Evolutionary conservation across 2,113 vertebrate genomes (phyloP), one percentile per base, ranked within the genome.

Genomic region (Hemiprocne comata): DNA sequence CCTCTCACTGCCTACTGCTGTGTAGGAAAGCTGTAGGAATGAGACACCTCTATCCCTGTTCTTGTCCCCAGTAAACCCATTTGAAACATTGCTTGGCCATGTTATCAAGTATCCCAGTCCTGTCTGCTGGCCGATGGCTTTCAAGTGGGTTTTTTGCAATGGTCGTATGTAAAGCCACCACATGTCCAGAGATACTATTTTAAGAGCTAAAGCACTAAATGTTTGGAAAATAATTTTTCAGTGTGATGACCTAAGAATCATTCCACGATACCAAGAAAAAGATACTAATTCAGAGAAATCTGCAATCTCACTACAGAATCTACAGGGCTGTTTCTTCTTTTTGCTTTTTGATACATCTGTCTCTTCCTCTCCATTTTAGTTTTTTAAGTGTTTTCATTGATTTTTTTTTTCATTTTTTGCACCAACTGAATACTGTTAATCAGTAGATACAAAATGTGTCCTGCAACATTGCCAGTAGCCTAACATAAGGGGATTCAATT

Each of bases 381-480:
- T 95, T 94, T 90, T 54, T 76, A 92, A 88, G 83, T 54, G 61
- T 94, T 96, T 93, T 87, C 93, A 96, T 91, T 94, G 93, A 96
- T 97, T 93, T 93, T 50, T 46, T 93, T 92, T 92, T 89, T 42
- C 40, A 13, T 42, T 83, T 97, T 95, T 81, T 85, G 87, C 86
- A 94, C 60, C 94, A 96, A 93, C 85, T 81, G 89, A 95, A 85
- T 65, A 58, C 67, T 44, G 62, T 86, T 91, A 85, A 96, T 96
- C 92, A 92, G 90, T 21, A 87, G 55, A 50, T 78, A 87, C 78
- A 84, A 88, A 91, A 90, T 64, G 38, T 20, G 12, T 94, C 95
- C 88, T 72, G 92, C 91, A 94, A 91, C 89, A 91, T 91, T 90
- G 89, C 90, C 75, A 88, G 90, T 85, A 97, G 89, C 87, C 89